Evolutionary conservation across 2,888 invertebrate species (phyloP).

Genomic region (Torymus tubicola): DNA sequence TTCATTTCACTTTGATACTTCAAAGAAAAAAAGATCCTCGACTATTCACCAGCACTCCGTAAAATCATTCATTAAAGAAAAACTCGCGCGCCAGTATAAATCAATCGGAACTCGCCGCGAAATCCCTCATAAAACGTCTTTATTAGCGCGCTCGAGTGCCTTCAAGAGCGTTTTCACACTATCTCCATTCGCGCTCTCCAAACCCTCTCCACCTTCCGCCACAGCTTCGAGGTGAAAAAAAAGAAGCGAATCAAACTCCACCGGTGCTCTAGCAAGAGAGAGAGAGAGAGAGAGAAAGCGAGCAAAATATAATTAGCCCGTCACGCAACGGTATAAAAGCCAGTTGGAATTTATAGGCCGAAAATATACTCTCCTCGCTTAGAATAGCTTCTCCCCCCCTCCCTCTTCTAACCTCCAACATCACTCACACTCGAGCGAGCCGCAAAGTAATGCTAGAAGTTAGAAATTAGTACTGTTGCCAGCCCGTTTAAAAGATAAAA

Average conservation of each 20-base stretch:
- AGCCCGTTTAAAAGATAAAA: conserved; percentile 76
- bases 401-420: not conserved
- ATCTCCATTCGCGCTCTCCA: conserved; percentile 13
- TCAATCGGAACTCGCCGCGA: too few species aligned
- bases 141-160: conserved; percentile 16
- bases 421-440: conserved; percentile 9
- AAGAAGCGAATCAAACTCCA: conserved; percentile 45
- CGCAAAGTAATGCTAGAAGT: conserved; percentile 71
- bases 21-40: too few species aligned
- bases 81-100: too few species aligned
- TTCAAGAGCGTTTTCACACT: conserved; percentile 23
- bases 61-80: too few species aligned
- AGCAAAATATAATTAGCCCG: conserved; percentile 55
- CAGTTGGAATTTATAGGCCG: conserved; percentile 52
- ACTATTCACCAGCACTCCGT: too few species aligned
- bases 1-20: too few species aligned
- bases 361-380: conserved; percentile 40
- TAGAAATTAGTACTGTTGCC: conserved; percentile 75
- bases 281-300: not conserved
- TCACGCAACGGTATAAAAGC: conserved; percentile 56
- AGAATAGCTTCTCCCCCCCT: conserved; percentile 7
- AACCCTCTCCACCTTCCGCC: too few species aligned
- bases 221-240: conserved; percentile 9
- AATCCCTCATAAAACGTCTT: conserved; percentile 10
- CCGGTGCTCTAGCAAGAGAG: not conserved